These are phyloP conservation scores for Catharus minimus DNA, from an alignment of 2,113 vertebrate genomes.

Conservation along the genomic window DNA sequence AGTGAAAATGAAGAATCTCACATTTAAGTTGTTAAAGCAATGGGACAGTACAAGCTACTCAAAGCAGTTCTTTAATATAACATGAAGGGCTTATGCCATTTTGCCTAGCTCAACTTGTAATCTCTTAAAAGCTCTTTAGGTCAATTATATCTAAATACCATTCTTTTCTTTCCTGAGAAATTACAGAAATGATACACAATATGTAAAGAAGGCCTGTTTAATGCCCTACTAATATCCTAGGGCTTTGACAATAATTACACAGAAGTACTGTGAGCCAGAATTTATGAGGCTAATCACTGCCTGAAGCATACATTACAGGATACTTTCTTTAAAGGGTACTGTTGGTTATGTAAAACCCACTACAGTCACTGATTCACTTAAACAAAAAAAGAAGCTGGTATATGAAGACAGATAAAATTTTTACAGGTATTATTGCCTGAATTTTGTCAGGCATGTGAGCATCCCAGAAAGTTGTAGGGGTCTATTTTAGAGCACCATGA, in stretches of 20 bases:
- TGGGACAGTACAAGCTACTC: not conserved
- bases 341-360: not conserved
- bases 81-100: not conserved
- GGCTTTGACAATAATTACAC: slow-evolving; percentile 65
- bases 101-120: slow-evolving; percentile 12
- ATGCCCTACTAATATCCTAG: slow-evolving; percentile 52
- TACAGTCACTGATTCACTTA: not conserved
- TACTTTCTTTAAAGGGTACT: slow-evolving; percentile 23
- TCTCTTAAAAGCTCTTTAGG: slow-evolving; percentile 34
- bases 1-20: not conserved
- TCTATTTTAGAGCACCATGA: not conserved
- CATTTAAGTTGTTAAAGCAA: not conserved
- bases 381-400: not conserved
- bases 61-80: slow-evolving; percentile 27
- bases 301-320: slow-evolving; percentile 45
- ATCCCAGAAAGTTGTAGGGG: not conserved
- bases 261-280: slow-evolving; percentile 56
- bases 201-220: slow-evolving; percentile 30
- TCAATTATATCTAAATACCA: slow-evolving; percentile 45
- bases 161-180: not conserved
- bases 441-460: not conserved
- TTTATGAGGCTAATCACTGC: slow-evolving; percentile 69
- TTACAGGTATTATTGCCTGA: not conserved
- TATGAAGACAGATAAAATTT: not conserved
- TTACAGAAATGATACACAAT: slow-evolving; percentile 32